Percentiles rank a stretch among this genome's conserved stretches.
Conservation (phyloP, 2,888 invertebrate genomes). For the Charanyca ferruginea region DNA sequence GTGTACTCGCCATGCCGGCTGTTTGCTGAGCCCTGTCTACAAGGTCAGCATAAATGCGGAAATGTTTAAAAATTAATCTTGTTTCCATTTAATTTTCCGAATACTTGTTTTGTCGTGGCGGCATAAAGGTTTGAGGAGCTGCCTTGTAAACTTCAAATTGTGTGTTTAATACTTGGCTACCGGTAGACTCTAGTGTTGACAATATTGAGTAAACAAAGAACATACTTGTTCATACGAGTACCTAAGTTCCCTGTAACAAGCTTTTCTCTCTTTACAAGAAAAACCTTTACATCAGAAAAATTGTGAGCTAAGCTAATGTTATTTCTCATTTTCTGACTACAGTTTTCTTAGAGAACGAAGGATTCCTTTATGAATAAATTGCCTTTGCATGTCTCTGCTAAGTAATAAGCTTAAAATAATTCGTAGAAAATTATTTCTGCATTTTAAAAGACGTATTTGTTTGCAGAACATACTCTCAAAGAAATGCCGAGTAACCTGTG, state of each 20-base stretch:
- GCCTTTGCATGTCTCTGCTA: slow-evolving; percentile 1
- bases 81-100: slow-evolving; percentile 18
- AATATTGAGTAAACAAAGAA: too few species aligned
- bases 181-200: too few species aligned
- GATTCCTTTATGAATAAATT: slow-evolving; percentile 8
- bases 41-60: slow-evolving; percentile 4
- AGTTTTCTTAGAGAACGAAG: slow-evolving; percentile 15
- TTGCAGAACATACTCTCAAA: neutral
- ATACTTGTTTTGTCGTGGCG: neutral
- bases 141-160: neutral
- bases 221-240: too few species aligned
- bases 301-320: slow-evolving; percentile 24
- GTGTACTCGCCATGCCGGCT: slow-evolving; percentile 4
- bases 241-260: too few species aligned
- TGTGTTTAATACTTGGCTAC: neutral
- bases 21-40: slow-evolving; percentile 19
- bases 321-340: slow-evolving; percentile 1
- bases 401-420: slow-evolving; percentile 20
- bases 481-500: neutral
- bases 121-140: neutral
- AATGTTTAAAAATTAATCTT: slow-evolving; percentile 16
- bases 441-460: slow-evolving; percentile 17
- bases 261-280: too few species aligned
- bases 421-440: neutral
- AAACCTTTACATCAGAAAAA: too few species aligned